Percentiles rank a stretch among this genome's conserved stretches.
Evolutionary conservation across 1,140 invertebrate genomes (phyloP).

Genomic region (Acromyrmex heyeri): DNA sequence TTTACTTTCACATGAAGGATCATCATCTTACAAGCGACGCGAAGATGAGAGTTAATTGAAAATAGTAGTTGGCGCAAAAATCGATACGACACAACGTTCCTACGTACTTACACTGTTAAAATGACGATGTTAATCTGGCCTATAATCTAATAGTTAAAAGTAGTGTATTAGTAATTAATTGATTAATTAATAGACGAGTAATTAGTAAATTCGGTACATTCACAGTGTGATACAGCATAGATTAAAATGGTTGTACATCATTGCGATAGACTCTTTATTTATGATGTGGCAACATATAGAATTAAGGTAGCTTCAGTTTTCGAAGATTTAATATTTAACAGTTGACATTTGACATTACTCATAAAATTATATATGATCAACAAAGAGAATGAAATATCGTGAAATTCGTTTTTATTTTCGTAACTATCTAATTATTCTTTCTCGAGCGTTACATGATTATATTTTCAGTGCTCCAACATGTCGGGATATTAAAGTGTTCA

Average conservation of each 20-base stretch:
- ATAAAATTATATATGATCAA: background rate
- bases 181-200: conserved; percentile 35
- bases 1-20: background rate
- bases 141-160: conserved; percentile 21
- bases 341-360: conserved; percentile 5
- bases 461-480: background rate
- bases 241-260: conserved; percentile 5
- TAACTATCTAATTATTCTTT: background rate
- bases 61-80: conserved; percentile 45
- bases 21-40: conserved; percentile 7
- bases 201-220: conserved; percentile 1
- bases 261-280: background rate
- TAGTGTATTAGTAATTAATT: background rate
- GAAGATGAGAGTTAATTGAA: conserved; percentile 48
- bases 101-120: conserved; percentile 37
- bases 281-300: background rate
- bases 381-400: background rate
- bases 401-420: background rate
- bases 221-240: conserved; percentile 1
- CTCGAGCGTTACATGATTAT: background rate
- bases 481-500: conserved; percentile 2
- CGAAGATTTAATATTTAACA: background rate
- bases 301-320: conserved; percentile 5
- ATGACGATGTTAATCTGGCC: conserved; percentile 2
- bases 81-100: conserved; percentile 26